phyloP scores from a whole-genome alignment of 2,797 vertebrate species.

The Lycodopsis pacificus region DNA sequence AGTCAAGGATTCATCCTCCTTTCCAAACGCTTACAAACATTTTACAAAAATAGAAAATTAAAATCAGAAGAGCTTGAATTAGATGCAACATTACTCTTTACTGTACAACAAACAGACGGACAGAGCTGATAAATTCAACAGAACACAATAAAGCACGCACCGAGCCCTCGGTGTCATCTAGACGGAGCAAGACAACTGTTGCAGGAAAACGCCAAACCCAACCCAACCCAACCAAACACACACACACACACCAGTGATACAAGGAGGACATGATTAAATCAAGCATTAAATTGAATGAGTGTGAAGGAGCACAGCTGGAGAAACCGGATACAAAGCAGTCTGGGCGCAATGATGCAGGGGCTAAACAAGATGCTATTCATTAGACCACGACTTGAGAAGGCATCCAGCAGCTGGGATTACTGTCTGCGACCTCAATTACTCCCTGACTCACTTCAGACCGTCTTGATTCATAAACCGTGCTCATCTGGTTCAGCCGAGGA shows the following conservation, averaged over 20 bases:
- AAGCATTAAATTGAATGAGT: constrained; percentile 74
- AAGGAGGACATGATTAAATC: constrained; percentile 64
- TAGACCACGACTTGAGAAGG: constrained; percentile 57
- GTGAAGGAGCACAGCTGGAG: constrained; percentile 75
- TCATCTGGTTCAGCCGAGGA: constrained; percentile 21
- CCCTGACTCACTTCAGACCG: constrained; percentile 60
- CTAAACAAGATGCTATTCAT: constrained; percentile 82
- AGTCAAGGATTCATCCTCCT: background rate
- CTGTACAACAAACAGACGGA: background rate
- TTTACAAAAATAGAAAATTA: background rate
- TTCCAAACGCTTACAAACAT: background rate
- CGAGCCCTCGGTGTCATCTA: background rate
- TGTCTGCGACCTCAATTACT: constrained; percentile 74
- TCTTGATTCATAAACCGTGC: constrained; percentile 42
- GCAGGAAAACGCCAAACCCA: constrained; percentile 34
- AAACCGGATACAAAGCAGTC: constrained; percentile 65
- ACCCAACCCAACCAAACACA: constrained; percentile 1
- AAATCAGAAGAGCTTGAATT: background rate
- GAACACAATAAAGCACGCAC: background rate
- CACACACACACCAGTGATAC: constrained; percentile 38
- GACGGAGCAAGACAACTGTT: constrained; percentile 48
- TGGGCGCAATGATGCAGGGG: constrained; percentile 57
- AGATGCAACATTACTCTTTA: background rate
- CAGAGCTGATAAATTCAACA: background rate
- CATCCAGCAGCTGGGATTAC: constrained; percentile 69